Percentiles rank a stretch among this genome's conserved stretches.
Evolutionary conservation across 2,888 invertebrate genomes (phyloP).

Genomic region (Aporophyla nigra): DNA sequence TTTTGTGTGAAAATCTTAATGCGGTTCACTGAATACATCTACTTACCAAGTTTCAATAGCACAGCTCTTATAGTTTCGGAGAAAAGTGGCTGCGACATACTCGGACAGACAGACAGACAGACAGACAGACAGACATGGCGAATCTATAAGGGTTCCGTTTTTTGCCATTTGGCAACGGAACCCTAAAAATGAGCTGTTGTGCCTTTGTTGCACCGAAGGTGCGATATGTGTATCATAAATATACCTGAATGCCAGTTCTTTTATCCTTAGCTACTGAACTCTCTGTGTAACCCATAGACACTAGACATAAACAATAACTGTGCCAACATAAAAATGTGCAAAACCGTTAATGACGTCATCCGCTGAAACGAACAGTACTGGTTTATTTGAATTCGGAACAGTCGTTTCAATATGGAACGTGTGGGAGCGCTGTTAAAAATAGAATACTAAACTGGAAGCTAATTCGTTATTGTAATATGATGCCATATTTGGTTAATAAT

Average conservation of each 20-base stretch:
- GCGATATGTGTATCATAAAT: too few species aligned
- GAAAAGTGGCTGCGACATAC: too few species aligned
- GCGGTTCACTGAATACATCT: too few species aligned
- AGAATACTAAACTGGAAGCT: conserved; percentile 58
- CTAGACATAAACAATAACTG: conserved; percentile 37
- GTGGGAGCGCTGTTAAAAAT: conserved; percentile 68
- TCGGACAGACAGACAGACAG: too few species aligned
- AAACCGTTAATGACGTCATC: conserved; percentile 71
- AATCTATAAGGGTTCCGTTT: too few species aligned
- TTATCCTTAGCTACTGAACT: background rate
- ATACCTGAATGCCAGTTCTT: background rate
- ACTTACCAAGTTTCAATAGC: too few species aligned
- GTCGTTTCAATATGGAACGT: conserved; percentile 66
- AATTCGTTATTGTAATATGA: conserved; percentile 47
- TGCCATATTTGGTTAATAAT: conserved; percentile 39
- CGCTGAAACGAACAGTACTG: conserved; percentile 67
- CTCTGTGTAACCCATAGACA: background rate
- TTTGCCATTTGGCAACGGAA: too few species aligned
- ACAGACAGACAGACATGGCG: too few species aligned
- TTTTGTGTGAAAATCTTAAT: too few species aligned
- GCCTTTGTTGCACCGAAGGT: too few species aligned
- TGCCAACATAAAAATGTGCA: conserved; percentile 56
- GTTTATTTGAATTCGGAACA: conserved; percentile 68
- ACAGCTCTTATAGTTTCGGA: too few species aligned
- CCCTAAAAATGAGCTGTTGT: too few species aligned